Evolutionary conservation across 2,888 invertebrate genomes (phyloP).

Genomic region (Temnothorax rugatulus): DNA sequence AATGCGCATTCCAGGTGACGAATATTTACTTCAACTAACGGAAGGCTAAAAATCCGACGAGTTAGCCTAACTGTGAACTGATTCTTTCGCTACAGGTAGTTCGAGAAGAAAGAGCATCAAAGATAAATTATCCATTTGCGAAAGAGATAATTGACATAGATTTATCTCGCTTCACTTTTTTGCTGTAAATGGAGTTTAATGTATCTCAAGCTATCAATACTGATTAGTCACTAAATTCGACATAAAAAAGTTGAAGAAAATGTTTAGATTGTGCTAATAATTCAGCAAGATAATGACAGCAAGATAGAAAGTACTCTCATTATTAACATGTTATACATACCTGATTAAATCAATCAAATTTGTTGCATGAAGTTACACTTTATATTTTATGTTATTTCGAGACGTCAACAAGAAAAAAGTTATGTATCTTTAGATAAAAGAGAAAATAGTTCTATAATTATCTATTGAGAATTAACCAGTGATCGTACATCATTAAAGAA

Average conservation of each 20-base stretch:
- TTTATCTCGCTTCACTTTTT: slow-evolving; percentile 52
- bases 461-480: background rate
- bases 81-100: slow-evolving; percentile 60
- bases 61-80: slow-evolving; percentile 72
- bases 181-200: background rate
- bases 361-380: background rate
- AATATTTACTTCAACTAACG: slow-evolving; percentile 74
- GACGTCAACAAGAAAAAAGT: background rate
- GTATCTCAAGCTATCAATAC: background rate
- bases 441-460: background rate
- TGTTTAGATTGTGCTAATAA: background rate
- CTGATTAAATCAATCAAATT: background rate
- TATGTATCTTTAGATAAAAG: background rate
- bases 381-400: background rate
- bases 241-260: background rate
- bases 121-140: slow-evolving; percentile 29
- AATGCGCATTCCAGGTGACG: slow-evolving; percentile 84
- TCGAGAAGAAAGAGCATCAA: background rate
- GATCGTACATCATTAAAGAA: background rate
- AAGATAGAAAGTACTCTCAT: background rate
- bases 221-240: too few relatives aligned
- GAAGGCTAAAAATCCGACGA: slow-evolving; percentile 58
- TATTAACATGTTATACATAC: background rate
- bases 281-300: background rate
- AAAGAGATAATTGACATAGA: slow-evolving; percentile 48